Base-by-base conservation (phyloP, 1,140 invertebrate species). In the Asbolus verrucosus region DNA sequence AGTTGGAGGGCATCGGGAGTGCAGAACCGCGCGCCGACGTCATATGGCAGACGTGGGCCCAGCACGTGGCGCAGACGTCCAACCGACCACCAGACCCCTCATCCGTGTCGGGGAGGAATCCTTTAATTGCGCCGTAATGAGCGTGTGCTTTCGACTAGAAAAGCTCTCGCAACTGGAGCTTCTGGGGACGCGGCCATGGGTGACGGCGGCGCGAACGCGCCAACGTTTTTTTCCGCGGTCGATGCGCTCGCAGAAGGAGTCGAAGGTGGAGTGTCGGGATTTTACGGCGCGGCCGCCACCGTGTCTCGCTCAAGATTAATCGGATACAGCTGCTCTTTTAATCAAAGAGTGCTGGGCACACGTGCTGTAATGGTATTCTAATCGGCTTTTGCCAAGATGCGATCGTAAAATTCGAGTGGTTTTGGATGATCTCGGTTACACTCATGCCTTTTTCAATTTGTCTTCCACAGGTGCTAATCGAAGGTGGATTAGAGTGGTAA, bases 31-130 rank as follows among this genome's bases (percentile, higher is more conserved):
- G 61, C 16, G 33, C n/a, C n/a, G n/a, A n/a, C 61, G 61, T 63
- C 61, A 63, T 63, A 63, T 63, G 61, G 61, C 19, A 63, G 39
- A 63, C 61, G 61, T 6, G 31, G 39, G 61, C n/a, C 30, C 14
- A 33, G 59, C 36, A 43, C 61, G 39, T 43, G 39, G 39, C 36
- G 16, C 24, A 63, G 30, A 43, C 31, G 36, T 63, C 61, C 30
- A 63, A 63, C 61, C 61, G 39, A 63, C 61, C 36, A 43, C 61
- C 61, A 43, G 33, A 63, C 33, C 19, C 31, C 33, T 63, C 61
- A 63, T 63, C 61, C 61, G 61, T 63, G 39, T 63, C 61, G 31
- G 13, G 39, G 31, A 63, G 61, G 61, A 63, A 63, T 63, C 61
- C 33, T 63, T 63, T 63, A 63, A 63, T 63, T 43, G 61, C 39